phyloP scores from a whole-genome alignment of 2,888 invertebrate species.

The Chymomyza procnemis region DNA sequence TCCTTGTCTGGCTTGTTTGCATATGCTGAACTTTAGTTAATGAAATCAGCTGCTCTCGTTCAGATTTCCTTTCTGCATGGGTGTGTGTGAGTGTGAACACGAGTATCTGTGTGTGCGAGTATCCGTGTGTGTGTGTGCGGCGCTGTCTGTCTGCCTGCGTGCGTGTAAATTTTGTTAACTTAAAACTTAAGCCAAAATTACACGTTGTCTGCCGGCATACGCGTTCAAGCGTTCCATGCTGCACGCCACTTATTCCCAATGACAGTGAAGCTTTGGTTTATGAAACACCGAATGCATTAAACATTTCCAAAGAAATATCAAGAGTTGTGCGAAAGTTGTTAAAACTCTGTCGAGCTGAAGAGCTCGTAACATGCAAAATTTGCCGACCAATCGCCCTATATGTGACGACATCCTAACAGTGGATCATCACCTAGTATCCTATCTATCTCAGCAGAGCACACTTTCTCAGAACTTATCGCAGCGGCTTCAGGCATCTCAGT shows the following conservation, averaged over 20 bases:
- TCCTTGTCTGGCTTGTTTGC: conserved; percentile 32
- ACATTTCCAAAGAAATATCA: no score
- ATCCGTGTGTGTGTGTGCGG: background rate
- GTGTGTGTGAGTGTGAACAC: conserved; percentile 2
- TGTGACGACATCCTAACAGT: no score
- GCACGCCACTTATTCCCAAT: conserved; percentile 35
- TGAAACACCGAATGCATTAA: background rate
- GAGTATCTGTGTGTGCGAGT: conserved; percentile 8
- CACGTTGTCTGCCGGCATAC: conserved; percentile 25
- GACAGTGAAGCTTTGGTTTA: background rate
- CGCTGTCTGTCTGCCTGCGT: conserved; percentile 21
- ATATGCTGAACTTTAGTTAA: conserved; percentile 72
- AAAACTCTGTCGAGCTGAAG: no score
- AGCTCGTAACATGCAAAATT: no score
- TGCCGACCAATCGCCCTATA: no score
- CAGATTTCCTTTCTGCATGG: conserved; percentile 41
- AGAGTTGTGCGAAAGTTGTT: no score
- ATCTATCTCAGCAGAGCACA: no score
- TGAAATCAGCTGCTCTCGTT: conserved; percentile 74
- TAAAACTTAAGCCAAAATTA: conserved; percentile 64
- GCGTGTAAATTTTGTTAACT: conserved; percentile 66
- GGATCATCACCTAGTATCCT: no score
- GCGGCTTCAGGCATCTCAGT: no score
- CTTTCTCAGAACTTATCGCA: no score
- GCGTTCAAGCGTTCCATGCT: conserved; percentile 35